Evolutionary conservation across 1,140 invertebrate genomes (phyloP).

Genomic region (Papilio glaucus): DNA sequence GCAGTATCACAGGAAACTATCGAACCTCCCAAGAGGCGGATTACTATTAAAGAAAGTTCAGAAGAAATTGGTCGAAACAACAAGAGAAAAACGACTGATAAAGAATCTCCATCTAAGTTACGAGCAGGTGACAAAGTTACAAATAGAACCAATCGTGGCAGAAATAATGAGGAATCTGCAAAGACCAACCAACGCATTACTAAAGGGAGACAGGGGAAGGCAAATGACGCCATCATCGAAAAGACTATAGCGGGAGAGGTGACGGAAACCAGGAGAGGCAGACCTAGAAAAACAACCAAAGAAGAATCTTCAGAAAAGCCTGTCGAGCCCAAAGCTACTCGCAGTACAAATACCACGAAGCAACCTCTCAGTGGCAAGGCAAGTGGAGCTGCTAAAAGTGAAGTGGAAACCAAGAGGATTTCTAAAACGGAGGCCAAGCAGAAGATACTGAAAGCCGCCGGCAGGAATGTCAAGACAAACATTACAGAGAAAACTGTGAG

Average conservation of each 20-base stretch:
- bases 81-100: neutral
- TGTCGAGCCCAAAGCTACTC: neutral
- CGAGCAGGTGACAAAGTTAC: neutral
- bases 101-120: neutral
- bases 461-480: neutral
- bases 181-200: neutral
- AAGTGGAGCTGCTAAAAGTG: too few species aligned
- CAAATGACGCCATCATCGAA: neutral
- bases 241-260: neutral
- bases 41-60: neutral
- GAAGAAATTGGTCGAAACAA: neutral
- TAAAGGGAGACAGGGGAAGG: neutral
- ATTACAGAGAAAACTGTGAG: neutral
- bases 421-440: neutral
- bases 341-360: neutral
- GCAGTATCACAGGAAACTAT: neutral
- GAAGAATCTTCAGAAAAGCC: neutral
- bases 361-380: neutral
- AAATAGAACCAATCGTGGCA: too few species aligned
- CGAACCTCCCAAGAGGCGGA: neutral
- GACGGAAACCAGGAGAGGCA: neutral
- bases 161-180: neutral
- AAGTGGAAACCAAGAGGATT: neutral
- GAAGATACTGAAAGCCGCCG: neutral
- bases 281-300: neutral